Percentiles rank a stretch among this genome's conserved stretches.
These are phyloP conservation scores for Hypothenemus hampei DNA, from an alignment of 1,140 invertebrate species.

Conservation along the genomic window DNA sequence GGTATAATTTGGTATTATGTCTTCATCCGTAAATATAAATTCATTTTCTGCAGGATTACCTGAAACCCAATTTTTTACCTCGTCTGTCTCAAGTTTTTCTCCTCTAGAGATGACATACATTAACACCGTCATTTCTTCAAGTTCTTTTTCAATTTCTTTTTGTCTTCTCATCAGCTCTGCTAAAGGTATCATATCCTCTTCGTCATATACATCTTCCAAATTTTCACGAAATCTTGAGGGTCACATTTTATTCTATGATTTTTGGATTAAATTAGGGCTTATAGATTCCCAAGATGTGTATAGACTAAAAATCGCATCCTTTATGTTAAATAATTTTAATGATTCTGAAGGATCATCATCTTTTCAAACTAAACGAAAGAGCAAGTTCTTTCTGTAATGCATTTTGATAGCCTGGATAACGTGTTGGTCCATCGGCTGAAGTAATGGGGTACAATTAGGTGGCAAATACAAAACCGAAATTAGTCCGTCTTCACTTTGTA, in stretches of 20 bases:
- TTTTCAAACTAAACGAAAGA: conserved; percentile 4
- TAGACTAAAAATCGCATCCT: conserved; percentile 6
- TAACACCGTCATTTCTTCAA: too few species aligned
- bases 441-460: conserved; percentile 49
- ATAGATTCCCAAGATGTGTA: background rate
- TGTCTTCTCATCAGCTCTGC: too few species aligned
- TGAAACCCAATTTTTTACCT: too few species aligned
- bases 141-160: too few species aligned
- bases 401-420: conserved; percentile 37
- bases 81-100: too few species aligned
- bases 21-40: too few species aligned
- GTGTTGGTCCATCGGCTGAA: conserved; percentile 42
- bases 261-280: background rate
- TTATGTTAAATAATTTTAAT: conserved; percentile 6
- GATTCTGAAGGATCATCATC: conserved; percentile 2
- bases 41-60: too few species aligned
- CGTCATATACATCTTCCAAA: too few species aligned
- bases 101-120: too few species aligned
- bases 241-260: conserved; percentile 4
- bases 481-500: conserved; percentile 30
- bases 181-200: too few species aligned
- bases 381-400: conserved; percentile 30
- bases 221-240: too few species aligned
- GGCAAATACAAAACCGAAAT: conserved; percentile 41
- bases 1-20: too few species aligned